These are phyloP conservation scores for Torymus auratus DNA, from an alignment of 2,888 invertebrate species.

Conservation along the genomic window DNA sequence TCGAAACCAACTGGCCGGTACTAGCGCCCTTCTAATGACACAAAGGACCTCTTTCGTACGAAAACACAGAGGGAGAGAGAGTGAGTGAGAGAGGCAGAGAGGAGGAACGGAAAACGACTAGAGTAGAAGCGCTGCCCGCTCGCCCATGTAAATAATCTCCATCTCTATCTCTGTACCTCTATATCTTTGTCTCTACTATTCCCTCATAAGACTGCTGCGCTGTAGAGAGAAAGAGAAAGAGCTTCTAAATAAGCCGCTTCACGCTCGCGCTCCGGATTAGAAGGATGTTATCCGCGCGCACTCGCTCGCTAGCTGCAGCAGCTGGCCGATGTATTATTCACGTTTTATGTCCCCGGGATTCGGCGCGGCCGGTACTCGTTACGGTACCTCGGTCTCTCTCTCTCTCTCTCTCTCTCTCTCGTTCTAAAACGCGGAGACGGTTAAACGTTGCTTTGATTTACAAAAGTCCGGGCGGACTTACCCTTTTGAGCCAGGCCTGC, in stretches of 20 bases:
- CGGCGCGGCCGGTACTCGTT: not conserved
- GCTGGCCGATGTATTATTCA: constrained; percentile 60
- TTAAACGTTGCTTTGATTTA: constrained; percentile 42
- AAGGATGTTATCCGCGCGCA: constrained; percentile 34
- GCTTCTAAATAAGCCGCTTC: constrained; percentile 59
- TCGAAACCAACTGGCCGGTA: not conserved
- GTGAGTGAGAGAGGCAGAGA: not conserved
- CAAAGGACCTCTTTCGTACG: constrained; percentile 39
- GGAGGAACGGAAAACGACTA: not conserved
- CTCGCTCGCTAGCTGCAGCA: constrained; percentile 2
- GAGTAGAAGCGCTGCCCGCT: not conserved
- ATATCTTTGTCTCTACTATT: constrained; percentile 3
- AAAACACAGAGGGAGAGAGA: constrained; percentile 25
- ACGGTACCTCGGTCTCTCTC: not conserved
- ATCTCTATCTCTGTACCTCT: not conserved
- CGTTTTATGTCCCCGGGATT: constrained; percentile 57
- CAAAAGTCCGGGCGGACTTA: constrained; percentile 28
- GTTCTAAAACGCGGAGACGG: constrained; percentile 19
- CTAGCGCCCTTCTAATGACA: constrained; percentile 32
- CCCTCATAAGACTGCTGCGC: no score
- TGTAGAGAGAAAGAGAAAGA: constrained; percentile 31
- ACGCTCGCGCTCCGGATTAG: constrained; percentile 53
- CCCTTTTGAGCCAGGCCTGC: not conserved
- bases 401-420: not conserved
- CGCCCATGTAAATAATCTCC: constrained; percentile 26